phyloP scores from a whole-genome alignment of 2,113 vertebrate genomes.

The Myrmecobius fasciatus region DNA sequence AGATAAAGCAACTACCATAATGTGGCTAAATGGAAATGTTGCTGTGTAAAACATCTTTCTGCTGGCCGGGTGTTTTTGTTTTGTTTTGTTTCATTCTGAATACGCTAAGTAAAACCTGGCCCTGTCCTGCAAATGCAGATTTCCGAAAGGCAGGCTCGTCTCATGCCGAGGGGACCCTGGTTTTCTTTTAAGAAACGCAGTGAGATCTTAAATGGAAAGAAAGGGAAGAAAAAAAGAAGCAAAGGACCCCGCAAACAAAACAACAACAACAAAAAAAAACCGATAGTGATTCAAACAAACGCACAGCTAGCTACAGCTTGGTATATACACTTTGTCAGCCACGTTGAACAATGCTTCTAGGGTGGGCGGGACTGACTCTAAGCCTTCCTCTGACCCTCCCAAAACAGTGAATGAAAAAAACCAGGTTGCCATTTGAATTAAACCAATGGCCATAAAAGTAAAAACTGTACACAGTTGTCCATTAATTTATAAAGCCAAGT shows the following conservation, averaged over 20 bases:
- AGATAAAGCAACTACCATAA: slow-evolving; percentile 83
- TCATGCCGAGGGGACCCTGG: slow-evolving; percentile 83
- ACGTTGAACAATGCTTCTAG: slow-evolving; percentile 79
- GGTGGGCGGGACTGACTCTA: slow-evolving; percentile 68
- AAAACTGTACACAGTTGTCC: slow-evolving; percentile 88
- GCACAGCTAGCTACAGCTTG: slow-evolving; percentile 86
- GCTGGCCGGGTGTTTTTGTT: slow-evolving; percentile 77
- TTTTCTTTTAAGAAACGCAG: slow-evolving; percentile 80
- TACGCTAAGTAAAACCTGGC: slow-evolving; percentile 87
- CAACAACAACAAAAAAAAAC: too few species aligned
- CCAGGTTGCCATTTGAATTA: slow-evolving; percentile 78
- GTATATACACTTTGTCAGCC: slow-evolving; percentile 87
- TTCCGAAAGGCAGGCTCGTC: slow-evolving; percentile 83
- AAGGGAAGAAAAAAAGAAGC: slow-evolving; percentile 61
- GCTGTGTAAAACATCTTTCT: slow-evolving; percentile 74
- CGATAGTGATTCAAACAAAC: slow-evolving; percentile 83
- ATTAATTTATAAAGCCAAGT: slow-evolving; percentile 88
- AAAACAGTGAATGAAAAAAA: slow-evolving; percentile 73
- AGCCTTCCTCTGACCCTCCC: slow-evolving; percentile 60
- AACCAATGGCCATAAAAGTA: slow-evolving; percentile 86
- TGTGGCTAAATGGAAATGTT: slow-evolving; percentile 81
- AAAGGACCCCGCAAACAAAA: slow-evolving; percentile 15
- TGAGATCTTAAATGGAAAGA: slow-evolving; percentile 71
- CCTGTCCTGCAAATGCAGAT: slow-evolving; percentile 87
- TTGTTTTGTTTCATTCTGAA: slow-evolving; percentile 72